These are phyloP conservation scores for Synergus japonicus DNA, from an alignment of 2,888 invertebrate species.

Conservation along the genomic window DNA sequence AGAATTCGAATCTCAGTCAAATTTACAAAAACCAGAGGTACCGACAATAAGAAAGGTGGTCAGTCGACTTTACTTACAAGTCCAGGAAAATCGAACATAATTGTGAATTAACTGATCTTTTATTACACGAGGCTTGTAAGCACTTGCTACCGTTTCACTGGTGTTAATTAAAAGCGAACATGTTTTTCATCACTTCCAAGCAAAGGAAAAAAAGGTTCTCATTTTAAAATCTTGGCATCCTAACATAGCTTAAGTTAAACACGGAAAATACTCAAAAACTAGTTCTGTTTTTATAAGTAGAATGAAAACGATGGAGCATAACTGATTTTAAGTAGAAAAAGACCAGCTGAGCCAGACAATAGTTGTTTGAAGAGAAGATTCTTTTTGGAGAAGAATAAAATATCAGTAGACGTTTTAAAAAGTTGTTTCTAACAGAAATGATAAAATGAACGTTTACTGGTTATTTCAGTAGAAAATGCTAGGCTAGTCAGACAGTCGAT, in stretches of 20 bases:
- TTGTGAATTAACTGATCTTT: constrained; percentile 28
- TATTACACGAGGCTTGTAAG: constrained; percentile 9
- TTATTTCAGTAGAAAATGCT: neutral
- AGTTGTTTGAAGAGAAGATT: neutral
- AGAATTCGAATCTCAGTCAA: constrained; percentile 76
- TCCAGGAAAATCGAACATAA: constrained; percentile 15
- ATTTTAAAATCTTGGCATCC: neutral
- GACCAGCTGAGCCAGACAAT: neutral
- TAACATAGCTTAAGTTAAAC: neutral
- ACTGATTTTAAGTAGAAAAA: neutral
- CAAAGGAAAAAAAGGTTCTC: neutral
- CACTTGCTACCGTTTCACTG: constrained; percentile 28
- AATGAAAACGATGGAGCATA: neutral
- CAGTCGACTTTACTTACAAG: constrained; percentile 28
- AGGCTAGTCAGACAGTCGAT: neutral
- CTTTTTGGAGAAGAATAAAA: neutral
- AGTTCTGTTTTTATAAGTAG: neutral
- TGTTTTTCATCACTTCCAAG: constrained; percentile 12
- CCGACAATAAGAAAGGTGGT: constrained; percentile 38
- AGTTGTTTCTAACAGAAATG: neutral
- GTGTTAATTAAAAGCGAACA: constrained; percentile 22
- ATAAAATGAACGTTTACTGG: too few species aligned
- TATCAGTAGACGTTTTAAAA: neutral
- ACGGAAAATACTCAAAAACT: neutral
- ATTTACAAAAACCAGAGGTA: constrained; percentile 66